These are phyloP conservation scores for Sphaerophoria rueppellii DNA, from an alignment of 2,888 invertebrate genomes.

Conservation along the genomic window DNA sequence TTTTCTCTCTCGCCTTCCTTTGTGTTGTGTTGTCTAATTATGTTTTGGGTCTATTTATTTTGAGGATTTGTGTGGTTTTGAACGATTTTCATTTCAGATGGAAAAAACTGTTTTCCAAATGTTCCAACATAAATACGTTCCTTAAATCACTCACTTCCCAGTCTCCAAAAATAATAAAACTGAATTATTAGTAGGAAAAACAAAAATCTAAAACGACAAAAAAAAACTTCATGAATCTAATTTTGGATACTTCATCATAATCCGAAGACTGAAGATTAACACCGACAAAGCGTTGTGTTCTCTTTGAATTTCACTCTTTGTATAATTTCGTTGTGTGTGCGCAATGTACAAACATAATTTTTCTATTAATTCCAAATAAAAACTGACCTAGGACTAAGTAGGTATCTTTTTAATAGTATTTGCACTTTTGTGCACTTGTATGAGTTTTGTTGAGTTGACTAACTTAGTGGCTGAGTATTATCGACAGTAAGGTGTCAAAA, in stretches of 20 bases:
- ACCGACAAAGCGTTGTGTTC: slow-evolving; percentile 3
- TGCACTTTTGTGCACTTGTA: slow-evolving; percentile 43
- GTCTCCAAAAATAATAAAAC: background rate
- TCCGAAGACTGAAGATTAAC: slow-evolving; percentile 19
- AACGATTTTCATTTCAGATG: background rate
- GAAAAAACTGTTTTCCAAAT: slow-evolving; percentile 6
- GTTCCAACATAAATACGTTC: background rate
- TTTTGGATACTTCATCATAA: slow-evolving; percentile 62
- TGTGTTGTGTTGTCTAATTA: slow-evolving; percentile 18
- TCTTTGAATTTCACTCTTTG: background rate
- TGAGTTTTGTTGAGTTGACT: slow-evolving; percentile 39
- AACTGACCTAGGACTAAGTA: slow-evolving; percentile 64
- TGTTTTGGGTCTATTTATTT: slow-evolving; percentile 23
- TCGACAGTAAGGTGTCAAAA: background rate
- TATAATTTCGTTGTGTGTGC: background rate
- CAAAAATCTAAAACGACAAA: background rate
- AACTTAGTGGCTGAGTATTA: slow-evolving; percentile 1
- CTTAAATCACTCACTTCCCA: slow-evolving; percentile 1
- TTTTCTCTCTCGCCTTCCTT: slow-evolving; percentile 1
- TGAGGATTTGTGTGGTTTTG: slow-evolving; percentile 13
- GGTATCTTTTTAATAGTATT: slow-evolving; percentile 51
- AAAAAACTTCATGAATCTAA: slow-evolving; percentile 35
- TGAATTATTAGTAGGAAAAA: background rate
- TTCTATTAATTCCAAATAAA: slow-evolving; percentile 35
- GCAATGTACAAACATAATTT: too few species aligned